phyloP scores from a whole-genome alignment of 2,113 vertebrate species.

The Zosterops hypoxanthus region DNA sequence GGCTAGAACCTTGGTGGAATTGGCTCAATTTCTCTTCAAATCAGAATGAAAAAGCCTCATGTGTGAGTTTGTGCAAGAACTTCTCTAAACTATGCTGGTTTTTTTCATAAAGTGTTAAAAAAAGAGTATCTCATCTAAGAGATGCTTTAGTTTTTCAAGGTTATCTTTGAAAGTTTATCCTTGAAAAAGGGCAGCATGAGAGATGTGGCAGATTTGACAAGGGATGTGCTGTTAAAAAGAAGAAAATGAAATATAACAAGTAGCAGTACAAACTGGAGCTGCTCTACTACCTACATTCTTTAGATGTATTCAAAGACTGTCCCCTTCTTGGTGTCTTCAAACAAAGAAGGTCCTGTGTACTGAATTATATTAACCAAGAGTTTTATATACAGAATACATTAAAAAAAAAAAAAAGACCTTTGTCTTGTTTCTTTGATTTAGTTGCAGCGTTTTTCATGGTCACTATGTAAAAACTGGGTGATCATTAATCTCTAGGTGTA shows the following conservation, averaged over 20 bases:
- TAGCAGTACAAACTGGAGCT: neutral
- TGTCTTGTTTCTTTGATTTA: neutral
- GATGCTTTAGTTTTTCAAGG: neutral
- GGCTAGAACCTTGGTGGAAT: constrained; percentile 28
- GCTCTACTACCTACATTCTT: rapidly evolving
- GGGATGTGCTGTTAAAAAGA: neutral
- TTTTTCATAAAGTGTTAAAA: neutral
- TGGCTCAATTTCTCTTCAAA: neutral
- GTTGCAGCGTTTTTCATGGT: neutral
- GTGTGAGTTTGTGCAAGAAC: neutral
- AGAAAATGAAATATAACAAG: neutral
- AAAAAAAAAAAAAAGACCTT: neutral
- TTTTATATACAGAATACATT: neutral
- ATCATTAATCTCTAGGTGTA: neutral
- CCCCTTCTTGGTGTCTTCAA: neutral
- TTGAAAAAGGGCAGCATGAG: neutral
- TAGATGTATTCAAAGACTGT: neutral
- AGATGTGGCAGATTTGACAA: neutral
- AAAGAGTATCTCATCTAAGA: neutral
- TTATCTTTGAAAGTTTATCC: neutral
- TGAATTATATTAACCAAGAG: neutral
- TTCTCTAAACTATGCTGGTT: neutral
- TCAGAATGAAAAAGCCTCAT: constrained; percentile 15
- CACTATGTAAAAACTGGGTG: neutral
- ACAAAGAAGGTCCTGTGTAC: neutral